Conservation (phyloP, 2,888 invertebrate species). For the Archips xylosteana region DNA sequence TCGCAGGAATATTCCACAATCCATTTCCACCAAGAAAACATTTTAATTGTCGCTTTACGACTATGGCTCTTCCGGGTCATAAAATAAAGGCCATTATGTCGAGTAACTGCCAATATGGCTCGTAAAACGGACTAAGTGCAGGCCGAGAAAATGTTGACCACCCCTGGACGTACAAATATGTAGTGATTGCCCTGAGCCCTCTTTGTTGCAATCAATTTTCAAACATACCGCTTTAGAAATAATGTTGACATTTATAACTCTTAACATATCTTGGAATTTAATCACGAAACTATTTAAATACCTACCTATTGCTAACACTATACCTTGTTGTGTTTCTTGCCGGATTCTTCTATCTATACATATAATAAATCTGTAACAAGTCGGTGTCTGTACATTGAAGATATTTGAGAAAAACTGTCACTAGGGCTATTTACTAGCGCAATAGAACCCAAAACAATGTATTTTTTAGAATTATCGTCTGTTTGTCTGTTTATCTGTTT, state of each 20-base stretch:
- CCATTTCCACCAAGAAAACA: slow-evolving; percentile 42
- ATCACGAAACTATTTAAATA: no score
- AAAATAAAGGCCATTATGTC: slow-evolving; percentile 40
- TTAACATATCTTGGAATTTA: no score
- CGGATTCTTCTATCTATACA: no score
- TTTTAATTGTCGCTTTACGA: slow-evolving; percentile 40
- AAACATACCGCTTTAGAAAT: not conserved
- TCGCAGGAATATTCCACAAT: slow-evolving; percentile 31
- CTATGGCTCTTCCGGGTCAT: slow-evolving; percentile 37
- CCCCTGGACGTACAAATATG: slow-evolving; percentile 11
- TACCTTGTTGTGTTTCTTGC: no score
- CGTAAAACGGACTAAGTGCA: slow-evolving; percentile 33
- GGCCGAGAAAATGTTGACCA: slow-evolving; percentile 11
- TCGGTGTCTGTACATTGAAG: no score
- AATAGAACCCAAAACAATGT: no score
- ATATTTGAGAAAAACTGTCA: no score
- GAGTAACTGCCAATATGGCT: slow-evolving; percentile 25
- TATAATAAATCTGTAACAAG: no score
- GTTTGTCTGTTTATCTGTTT: no score
- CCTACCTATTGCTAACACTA: no score
- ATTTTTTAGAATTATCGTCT: no score
- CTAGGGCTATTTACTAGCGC: no score
- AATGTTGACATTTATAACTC: not conserved
- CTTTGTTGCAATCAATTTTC: not conserved
- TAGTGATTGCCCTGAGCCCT: slow-evolving; percentile 41